A percentile compares a stretch with the other conserved stretches of the same genome.
Evolutionary conservation across 2,888 invertebrate species (phyloP).

Genomic region (Gymnosoma rotundatum): DNA sequence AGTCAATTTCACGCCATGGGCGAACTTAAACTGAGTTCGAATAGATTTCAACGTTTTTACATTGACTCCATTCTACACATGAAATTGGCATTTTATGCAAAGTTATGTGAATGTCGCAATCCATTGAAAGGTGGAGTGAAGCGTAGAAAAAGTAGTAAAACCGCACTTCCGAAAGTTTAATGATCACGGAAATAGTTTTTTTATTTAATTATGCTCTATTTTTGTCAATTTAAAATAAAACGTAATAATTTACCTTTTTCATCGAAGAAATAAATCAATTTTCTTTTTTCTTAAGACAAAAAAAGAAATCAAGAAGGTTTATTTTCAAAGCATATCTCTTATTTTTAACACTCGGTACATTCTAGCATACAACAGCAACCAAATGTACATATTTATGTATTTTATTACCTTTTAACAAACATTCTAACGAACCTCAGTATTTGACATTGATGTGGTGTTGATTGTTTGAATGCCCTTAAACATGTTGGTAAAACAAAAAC

Average conservation of each 20-base stretch:
- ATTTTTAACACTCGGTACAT: conserved; percentile 18
- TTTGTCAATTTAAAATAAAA: neutral
- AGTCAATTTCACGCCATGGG: conserved; percentile 75
- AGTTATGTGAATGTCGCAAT: conserved; percentile 75
- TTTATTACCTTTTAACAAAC: conserved; percentile 32
- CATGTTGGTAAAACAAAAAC: conserved; percentile 55
- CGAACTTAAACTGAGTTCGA: conserved; percentile 63
- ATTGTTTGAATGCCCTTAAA: conserved; percentile 50
- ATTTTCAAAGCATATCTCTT: neutral
- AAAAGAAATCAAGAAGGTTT: neutral
- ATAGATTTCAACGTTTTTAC: conserved; percentile 76
- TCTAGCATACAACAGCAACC: neutral
- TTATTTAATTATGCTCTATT: neutral
- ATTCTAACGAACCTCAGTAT: conserved; percentile 59
- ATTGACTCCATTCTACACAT: conserved; percentile 77
- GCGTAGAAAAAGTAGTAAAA: neutral
- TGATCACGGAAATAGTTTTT: conserved; percentile 5
- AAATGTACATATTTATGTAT: neutral
- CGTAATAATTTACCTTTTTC: conserved; percentile 2
- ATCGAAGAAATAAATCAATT: conserved; percentile 58
- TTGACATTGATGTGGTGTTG: conserved; percentile 62
- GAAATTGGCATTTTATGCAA: conserved; percentile 76
- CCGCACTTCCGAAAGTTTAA: neutral
- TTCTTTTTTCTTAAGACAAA: conserved; percentile 10
- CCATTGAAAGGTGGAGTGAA: conserved; percentile 8